Percentiles rank a stretch among this genome's conserved stretches.
Conservation (phyloP, 2,113 vertebrate genomes). For the Sarotherodon lohbergeri region DNA sequence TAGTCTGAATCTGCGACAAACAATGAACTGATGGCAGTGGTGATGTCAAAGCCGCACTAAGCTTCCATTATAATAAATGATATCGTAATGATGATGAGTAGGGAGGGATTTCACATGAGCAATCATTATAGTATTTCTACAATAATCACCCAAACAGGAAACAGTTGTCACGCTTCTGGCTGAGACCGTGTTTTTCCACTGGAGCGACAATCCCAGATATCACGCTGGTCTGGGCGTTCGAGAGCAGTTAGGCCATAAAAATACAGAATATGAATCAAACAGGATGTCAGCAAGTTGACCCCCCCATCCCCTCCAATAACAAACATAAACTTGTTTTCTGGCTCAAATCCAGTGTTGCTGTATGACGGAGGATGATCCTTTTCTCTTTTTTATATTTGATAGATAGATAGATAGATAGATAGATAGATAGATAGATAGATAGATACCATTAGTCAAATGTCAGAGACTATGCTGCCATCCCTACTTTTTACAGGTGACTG, state of each 20-base stretch:
- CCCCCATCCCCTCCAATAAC: background rate
- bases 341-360: background rate
- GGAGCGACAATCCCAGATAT: conserved; percentile 24
- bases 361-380: background rate
- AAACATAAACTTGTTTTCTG: background rate
- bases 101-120: background rate
- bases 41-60: background rate
- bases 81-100: background rate
- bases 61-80: background rate
- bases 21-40: background rate
- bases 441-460: accelerated
- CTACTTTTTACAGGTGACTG: background rate
- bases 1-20: background rate
- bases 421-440: accelerated
- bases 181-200: conserved; percentile 40
- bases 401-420: accelerated
- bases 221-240: background rate
- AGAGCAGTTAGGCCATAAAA: conserved; percentile 12
- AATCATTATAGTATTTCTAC: conserved; percentile 16
- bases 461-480: too few species aligned
- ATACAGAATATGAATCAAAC: conserved; percentile 2
- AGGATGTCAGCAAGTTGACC: background rate
- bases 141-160: conserved; percentile 44
- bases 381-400: background rate
- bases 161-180: conserved; percentile 36